These are phyloP conservation scores for Mimachlamys varia DNA, from an alignment of 2,888 invertebrate species.

Conservation along the genomic window DNA sequence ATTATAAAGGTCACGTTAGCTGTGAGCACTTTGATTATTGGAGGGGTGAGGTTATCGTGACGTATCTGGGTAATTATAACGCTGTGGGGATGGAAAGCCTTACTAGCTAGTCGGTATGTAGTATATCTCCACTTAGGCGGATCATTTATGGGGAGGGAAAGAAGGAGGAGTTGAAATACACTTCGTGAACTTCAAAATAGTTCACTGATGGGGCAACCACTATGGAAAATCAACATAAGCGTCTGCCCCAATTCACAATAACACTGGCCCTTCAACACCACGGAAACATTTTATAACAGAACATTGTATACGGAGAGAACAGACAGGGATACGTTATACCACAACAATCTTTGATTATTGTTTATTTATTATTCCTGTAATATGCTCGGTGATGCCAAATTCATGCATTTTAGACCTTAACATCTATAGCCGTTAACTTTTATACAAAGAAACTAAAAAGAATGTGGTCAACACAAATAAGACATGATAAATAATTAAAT, in stretches of 20 bases:
- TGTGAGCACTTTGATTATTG: constrained; percentile 15
- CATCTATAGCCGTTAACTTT: too few species aligned
- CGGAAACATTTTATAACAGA: too few species aligned
- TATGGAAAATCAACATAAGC: neutral
- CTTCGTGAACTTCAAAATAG: constrained; percentile 10
- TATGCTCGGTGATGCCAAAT: too few species aligned
- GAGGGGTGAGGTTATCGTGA: neutral
- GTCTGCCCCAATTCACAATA: neutral
- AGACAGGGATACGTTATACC: too few species aligned
- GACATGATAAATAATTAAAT: too few species aligned
- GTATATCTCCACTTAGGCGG: neutral
- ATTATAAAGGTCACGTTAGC: constrained; percentile 13
- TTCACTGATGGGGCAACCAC: neutral
- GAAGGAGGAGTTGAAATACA: neutral
- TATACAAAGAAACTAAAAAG: too few species aligned
- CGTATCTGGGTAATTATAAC: neutral
- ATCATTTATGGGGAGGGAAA: neutral
- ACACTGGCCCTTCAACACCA: neutral
- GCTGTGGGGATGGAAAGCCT: neutral
- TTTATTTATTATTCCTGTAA: too few species aligned
- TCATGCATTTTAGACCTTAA: too few species aligned
- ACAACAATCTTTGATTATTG: too few species aligned
- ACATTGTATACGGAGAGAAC: too few species aligned
- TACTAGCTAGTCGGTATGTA: neutral
- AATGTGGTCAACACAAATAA: too few species aligned